phyloP scores from a whole-genome alignment of 1,140 invertebrate species.

The Anoplophora glabripennis region DNA sequence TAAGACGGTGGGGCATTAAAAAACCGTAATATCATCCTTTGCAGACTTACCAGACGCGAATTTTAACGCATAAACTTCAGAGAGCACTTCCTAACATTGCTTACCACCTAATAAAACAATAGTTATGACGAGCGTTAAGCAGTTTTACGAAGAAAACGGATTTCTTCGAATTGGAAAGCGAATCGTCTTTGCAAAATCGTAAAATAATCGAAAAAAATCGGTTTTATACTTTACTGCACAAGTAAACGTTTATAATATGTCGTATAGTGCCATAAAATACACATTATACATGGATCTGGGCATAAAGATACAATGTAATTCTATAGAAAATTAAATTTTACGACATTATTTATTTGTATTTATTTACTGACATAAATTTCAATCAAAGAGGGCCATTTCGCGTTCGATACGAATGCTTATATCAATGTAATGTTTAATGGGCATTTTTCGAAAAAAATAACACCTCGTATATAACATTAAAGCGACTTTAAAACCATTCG shows the following conservation, averaged over 20 bases:
- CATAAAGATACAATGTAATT: conserved; percentile 29
- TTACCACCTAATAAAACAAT: no score
- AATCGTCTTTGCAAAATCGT: conserved; percentile 9
- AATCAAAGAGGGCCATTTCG: conserved; percentile 20
- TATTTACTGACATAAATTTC: conserved; percentile 20
- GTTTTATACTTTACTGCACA: conserved; percentile 12
- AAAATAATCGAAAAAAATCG: conserved; percentile 13
- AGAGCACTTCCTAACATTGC: no score
- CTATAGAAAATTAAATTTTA: conserved; percentile 32
- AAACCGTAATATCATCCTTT: no score
- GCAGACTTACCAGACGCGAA: no score
- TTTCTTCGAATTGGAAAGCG: no score
- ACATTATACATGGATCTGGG: conserved; percentile 27
- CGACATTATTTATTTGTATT: conserved; percentile 27
- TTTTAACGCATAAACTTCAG: no score
- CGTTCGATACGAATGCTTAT: conserved; percentile 3
- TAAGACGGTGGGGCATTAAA: no score
- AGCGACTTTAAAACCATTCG: conserved; percentile 4
- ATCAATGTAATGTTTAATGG: conserved; percentile 11
- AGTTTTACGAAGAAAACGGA: no score
- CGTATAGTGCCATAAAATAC: conserved; percentile 24
- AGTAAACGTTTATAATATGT: conserved; percentile 17
- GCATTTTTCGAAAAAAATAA: conserved; percentile 6
- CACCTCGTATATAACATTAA: conserved; percentile 14
- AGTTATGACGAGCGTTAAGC: no score